These are phyloP conservation scores for Formica aserva DNA, from an alignment of 2,888 invertebrate genomes.

Conservation along the genomic window DNA sequence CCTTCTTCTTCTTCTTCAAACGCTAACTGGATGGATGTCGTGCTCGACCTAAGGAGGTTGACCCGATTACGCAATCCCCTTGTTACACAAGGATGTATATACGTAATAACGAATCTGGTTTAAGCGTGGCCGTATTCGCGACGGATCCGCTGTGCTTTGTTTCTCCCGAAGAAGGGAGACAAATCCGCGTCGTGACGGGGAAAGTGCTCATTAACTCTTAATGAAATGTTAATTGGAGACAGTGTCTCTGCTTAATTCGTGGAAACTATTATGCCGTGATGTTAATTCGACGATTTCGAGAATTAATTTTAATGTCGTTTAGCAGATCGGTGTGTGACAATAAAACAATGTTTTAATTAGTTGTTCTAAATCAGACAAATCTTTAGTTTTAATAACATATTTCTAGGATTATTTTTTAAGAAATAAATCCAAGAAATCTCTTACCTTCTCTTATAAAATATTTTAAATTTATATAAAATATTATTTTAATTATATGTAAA, in stretches of 20 bases:
- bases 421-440: neutral
- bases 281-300: slow-evolving; percentile 26
- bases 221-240: slow-evolving; percentile 50
- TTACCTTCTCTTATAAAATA: neutral
- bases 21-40: slow-evolving; percentile 58
- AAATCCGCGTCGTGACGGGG: slow-evolving; percentile 35
- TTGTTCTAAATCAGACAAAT: neutral
- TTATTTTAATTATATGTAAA: neutral
- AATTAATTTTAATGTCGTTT: slow-evolving; percentile 36
- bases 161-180: slow-evolving; percentile 52
- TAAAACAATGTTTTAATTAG: slow-evolving; percentile 35
- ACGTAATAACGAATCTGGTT: slow-evolving; percentile 62
- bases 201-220: slow-evolving; percentile 46
- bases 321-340: slow-evolving; percentile 30
- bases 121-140: neutral
- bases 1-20: slow-evolving; percentile 42
- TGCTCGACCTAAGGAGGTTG: slow-evolving; percentile 55
- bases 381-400: neutral
- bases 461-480: neutral
- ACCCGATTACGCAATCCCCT: slow-evolving; percentile 76
- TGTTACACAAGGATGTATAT: slow-evolving; percentile 49
- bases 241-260: slow-evolving; percentile 28
- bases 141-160: slow-evolving; percentile 37
- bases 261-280: slow-evolving; percentile 34
- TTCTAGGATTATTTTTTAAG: neutral